Evolutionary conservation across 2,888 invertebrate species (phyloP).

Genomic region (Scelioninae gen. 1): DNA sequence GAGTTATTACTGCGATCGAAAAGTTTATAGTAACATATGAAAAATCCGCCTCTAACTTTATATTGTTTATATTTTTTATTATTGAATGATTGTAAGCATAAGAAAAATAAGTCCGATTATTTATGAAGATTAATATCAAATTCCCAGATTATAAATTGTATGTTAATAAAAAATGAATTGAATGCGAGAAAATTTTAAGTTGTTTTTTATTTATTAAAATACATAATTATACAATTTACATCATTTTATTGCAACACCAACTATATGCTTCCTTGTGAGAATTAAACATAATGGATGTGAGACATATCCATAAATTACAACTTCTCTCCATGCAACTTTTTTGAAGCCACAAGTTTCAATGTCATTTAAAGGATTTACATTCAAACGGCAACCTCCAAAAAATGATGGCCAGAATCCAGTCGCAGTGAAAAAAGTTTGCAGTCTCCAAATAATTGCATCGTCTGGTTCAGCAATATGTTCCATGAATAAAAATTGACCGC

Average conservation of each 20-base stretch:
- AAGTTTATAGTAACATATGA: too few relatives aligned
- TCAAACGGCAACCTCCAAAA: constrained; percentile 79
- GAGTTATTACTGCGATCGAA: too few relatives aligned
- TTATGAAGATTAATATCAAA: too few relatives aligned
- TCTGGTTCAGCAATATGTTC: constrained; percentile 78
- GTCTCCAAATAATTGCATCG: constrained; percentile 73
- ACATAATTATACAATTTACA: not conserved
- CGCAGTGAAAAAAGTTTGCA: constrained; percentile 77
- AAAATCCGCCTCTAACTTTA: too few relatives aligned
- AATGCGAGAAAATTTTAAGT: not conserved
- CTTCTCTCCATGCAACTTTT: constrained; percentile 74
- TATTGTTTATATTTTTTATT: too few relatives aligned
- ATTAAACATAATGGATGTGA: constrained; percentile 77
- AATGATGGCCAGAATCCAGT: constrained; percentile 80
- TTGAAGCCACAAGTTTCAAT: constrained; percentile 71
- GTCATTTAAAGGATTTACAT: constrained; percentile 74
- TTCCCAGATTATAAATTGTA: too few relatives aligned
- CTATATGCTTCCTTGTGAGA: constrained; percentile 77
- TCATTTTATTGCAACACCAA: constrained; percentile 79
- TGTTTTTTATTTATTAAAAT: not conserved
- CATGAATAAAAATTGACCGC: constrained; percentile 79
- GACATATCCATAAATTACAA: constrained; percentile 77
- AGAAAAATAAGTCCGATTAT: too few relatives aligned
- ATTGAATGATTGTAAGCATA: too few relatives aligned
- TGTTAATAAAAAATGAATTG: too few relatives aligned